A percentile compares a stretch with the other conserved stretches of the same genome.
These are phyloP conservation scores for Vombatus ursinus DNA, from an alignment of 2,113 vertebrate species.

Conservation along the genomic window DNA sequence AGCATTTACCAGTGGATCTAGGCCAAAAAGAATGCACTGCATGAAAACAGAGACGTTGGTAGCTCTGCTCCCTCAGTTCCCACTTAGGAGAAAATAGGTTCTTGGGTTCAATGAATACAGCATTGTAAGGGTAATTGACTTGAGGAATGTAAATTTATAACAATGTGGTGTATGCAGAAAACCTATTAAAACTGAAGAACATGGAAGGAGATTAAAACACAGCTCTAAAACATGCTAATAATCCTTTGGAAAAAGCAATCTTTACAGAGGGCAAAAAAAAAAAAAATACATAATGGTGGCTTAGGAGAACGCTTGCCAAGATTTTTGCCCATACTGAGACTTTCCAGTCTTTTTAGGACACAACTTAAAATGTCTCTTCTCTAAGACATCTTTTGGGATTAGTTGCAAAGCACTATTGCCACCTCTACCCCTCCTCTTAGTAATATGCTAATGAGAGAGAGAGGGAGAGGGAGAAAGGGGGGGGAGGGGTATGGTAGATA, in stretches of 20 bases:
- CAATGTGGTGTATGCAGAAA: conserved; percentile 34
- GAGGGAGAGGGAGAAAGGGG: too few relatives aligned
- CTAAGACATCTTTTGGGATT: background rate
- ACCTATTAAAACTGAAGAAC: conserved; percentile 63
- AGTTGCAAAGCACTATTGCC: conserved; percentile 26
- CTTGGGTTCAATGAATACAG: conserved; percentile 27
- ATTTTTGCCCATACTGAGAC: background rate
- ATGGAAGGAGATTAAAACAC: conserved; percentile 62
- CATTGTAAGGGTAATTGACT: conserved; percentile 38
- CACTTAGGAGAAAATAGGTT: conserved; percentile 45
- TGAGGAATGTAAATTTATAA: conserved; percentile 62
- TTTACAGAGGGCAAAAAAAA: conserved; percentile 48
- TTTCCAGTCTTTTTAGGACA: background rate
- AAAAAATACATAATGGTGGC: conserved; percentile 47
- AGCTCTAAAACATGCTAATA: conserved; percentile 47
- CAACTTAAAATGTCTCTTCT: background rate
- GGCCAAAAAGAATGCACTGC: background rate
- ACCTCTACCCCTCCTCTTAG: background rate
- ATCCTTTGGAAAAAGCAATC: conserved; percentile 53
- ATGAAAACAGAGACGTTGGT: background rate
- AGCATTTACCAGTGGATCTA: background rate
- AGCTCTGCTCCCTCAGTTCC: conserved; percentile 30
- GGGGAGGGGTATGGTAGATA: background rate
- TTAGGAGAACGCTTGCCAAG: background rate
- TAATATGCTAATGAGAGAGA: background rate